Conservation (phyloP, 1,140 invertebrate genomes). For the Diorhabda sublineata region DNA sequence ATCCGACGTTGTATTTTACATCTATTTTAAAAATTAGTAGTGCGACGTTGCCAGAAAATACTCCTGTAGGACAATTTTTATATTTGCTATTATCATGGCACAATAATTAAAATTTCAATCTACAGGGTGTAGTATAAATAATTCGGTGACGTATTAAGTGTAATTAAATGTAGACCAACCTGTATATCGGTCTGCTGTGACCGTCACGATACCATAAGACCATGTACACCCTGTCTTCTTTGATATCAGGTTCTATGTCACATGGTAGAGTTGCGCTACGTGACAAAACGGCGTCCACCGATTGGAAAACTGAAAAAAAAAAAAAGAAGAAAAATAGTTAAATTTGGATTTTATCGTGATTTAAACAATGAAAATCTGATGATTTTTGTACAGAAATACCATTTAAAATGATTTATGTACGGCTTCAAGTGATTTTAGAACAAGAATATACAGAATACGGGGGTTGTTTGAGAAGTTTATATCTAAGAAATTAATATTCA, state of each 20-base stretch:
- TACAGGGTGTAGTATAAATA: not conserved
- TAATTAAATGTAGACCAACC: conserved; percentile 52
- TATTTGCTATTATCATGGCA: no score
- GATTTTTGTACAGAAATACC: no score
- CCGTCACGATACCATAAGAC: conserved; percentile 86
- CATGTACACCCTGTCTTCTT: conserved; percentile 81
- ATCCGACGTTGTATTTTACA: no score
- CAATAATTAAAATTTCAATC: not conserved
- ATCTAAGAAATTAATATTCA: no score
- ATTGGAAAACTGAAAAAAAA: conserved; percentile 63
- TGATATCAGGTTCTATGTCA: conserved; percentile 72
- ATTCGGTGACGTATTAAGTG: not conserved
- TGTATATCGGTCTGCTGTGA: conserved; percentile 80
- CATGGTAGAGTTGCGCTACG: conserved; percentile 74
- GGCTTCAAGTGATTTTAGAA: no score
- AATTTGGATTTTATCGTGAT: not conserved
- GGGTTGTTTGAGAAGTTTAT: no score
- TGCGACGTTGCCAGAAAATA: no score
- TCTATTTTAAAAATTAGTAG: no score
- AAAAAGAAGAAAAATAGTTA: conserved; percentile 28
- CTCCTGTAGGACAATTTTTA: no score
- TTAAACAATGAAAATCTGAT: no score
- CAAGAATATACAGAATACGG: no score
- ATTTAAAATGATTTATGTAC: no score
- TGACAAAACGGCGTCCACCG: conserved; percentile 76